These are phyloP conservation scores for Drosophila bunnanda DNA, from an alignment of 2,888 invertebrate species.

Conservation along the genomic window DNA sequence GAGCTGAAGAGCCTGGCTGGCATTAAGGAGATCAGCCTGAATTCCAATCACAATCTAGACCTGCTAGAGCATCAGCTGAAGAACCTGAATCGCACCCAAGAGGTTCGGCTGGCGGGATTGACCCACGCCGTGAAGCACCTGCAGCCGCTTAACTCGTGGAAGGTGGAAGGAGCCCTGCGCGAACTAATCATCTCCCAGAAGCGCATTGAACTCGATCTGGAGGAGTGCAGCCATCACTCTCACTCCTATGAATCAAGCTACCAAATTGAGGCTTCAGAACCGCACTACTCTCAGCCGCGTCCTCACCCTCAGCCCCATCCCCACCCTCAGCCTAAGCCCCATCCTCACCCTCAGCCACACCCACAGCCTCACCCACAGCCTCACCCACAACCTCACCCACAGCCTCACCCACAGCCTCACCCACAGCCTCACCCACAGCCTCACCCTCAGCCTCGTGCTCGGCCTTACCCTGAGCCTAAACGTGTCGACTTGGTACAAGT, in stretches of 20 bases:
- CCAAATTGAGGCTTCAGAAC: neutral
- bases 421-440: neutral
- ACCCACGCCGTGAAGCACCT: slow-evolving; percentile 41
- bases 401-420: neutral
- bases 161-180: slow-evolving; percentile 58
- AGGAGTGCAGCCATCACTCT: slow-evolving; percentile 43
- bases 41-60: slow-evolving; percentile 46
- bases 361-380: neutral
- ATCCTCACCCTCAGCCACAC: neutral
- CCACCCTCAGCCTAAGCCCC: neutral
- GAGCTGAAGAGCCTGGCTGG: slow-evolving; percentile 53
- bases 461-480: slow-evolving; percentile 2
- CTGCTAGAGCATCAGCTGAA: slow-evolving; percentile 43
- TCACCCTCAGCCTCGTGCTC: neutral
- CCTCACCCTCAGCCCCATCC: neutral
- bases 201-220: slow-evolving; percentile 64
- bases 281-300: neutral
- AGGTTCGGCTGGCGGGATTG: slow-evolving; percentile 38
- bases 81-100: slow-evolving; percentile 58
- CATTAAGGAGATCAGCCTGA: slow-evolving; percentile 49
- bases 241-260: slow-evolving; percentile 14
- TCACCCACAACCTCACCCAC: neutral
- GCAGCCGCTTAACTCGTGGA: slow-evolving; percentile 56
- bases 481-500: slow-evolving; percentile 34
- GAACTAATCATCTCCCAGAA: slow-evolving; percentile 68